Evolutionary conservation across 2,113 vertebrate species (phyloP), one percentile per base, ranked within the genome.

Genomic region (Benitochromis conjunctus): DNA sequence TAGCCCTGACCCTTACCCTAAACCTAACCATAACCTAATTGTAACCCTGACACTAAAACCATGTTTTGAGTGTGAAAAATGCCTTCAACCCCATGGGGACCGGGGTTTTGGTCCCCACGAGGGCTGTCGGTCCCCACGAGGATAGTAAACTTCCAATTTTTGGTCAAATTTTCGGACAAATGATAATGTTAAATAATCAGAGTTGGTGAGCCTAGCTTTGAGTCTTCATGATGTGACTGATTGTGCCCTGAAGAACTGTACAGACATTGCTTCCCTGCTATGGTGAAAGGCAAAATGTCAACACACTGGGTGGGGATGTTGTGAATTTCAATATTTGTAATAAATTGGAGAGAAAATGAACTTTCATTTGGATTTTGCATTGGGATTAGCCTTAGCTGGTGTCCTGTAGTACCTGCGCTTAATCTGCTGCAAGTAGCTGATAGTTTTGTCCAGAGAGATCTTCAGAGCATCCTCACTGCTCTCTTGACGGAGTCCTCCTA

Each of bases 401-500:
- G 18, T 51, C 24, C n/a, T 38, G 36, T 3, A 9, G 9, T 58
- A 92, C 94, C 93, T 93, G 79, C 87, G 24, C 24, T 84, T 89
- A n/a, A 95, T 7, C 12, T 94, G 89, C 24, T 93, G 84, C 88
- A 96, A 86, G 82, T 56, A 82, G 53, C 1, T 5, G 7, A 91
- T 38, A 3, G 58, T 85, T 64, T 88, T 88, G 6, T 94, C 86
- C 87, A 96, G 86, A 57, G 41, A 83, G 3, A 1, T 21, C 83
- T 87, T 92, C 64, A 96, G 71, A 26, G 54, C 19, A 1, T 94
- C 90, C 71, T 95, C 91, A 2, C 88, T 92, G 87, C 93, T 92
- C 83, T 90, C 91, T 88, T 96, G 95, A n/a, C 95, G 90, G 13
- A 96, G 91, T 55, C 29, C 56, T 34, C 81, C 84, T 89, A 96